Base-by-base conservation (phyloP, 30 jellyfish, hydroid and myxozoan genomes). In the Catostylus mosaicus region DNA sequence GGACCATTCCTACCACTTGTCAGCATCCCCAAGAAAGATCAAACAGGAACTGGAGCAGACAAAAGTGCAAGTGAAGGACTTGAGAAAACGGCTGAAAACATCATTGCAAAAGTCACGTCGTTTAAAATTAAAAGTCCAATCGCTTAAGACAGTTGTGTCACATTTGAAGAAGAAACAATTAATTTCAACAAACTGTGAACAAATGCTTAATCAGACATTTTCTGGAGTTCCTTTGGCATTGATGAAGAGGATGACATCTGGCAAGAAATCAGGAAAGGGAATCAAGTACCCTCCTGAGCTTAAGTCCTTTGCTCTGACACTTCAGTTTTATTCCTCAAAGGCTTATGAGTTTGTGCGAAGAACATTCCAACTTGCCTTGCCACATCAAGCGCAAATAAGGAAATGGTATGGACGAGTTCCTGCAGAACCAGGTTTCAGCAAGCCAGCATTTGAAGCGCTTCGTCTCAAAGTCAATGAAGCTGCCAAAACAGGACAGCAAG, bases 121-220 rank as follows among this genome's bases (percentile, higher is more conserved):
- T 54, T 52, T 67, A 26, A 29, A 50, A 56, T 50, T 3, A 52
- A 51, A 27, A 30, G 88, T 83, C 35, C 71, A 59, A 45, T 70
- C 88, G 18, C 27, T 83, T n/a, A 83, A 83, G 32, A 23, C 87
- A 2, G 82, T 83, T 36, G 88, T 73, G 11, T 20, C 30, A 50
- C 67, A 52, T 57, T 57, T 83, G 29, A 37, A 79, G 31, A 31
- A 83, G 37, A 46, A 83, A 33, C 74, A 83, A 26, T 24, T 83
- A 10, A 85, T 85, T 26, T 85, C 96, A 14, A n/a, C 77, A 9
- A 76, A 62, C 84, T 85, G 96, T 52, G 90, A 85, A 77, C 66
- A n/a, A n/a, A n/a, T n/a, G n/a, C n/a, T n/a, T n/a, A n/a, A n/a
- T n/a, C n/a, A n/a, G n/a, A n/a, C n/a, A n/a, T n/a, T n/a, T n/a